These are phyloP conservation scores for Lutraria rhynchaena DNA, from an alignment of 1,140 invertebrate species.

Conservation along the genomic window DNA sequence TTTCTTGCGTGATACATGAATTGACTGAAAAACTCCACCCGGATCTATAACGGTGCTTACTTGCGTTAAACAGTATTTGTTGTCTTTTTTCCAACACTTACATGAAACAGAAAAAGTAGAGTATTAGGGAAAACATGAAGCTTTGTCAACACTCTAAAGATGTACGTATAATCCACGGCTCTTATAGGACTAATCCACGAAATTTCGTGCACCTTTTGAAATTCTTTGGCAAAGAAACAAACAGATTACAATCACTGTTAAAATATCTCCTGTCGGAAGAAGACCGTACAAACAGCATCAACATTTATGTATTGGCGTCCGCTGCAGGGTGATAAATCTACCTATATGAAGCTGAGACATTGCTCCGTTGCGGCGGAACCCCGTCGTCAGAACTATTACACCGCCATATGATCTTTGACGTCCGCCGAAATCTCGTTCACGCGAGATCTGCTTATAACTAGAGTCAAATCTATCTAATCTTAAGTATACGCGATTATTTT, in stretches of 20 bases:
- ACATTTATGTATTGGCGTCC: slow-evolving; percentile 58
- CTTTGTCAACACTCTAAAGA: slow-evolving; percentile 23
- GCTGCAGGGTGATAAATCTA: slow-evolving; percentile 55
- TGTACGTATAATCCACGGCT: slow-evolving; percentile 34
- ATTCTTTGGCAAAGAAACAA: slow-evolving; percentile 45
- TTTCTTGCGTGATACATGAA: too few species aligned
- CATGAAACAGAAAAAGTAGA: too few species aligned
- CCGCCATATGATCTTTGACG: slow-evolving; percentile 7
- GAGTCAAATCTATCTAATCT: background rate
- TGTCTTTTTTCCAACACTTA: too few species aligned
- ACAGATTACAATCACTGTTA: slow-evolving; percentile 54
- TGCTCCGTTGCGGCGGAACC: slow-evolving; percentile 17
- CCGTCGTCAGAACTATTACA: slow-evolving; percentile 40
- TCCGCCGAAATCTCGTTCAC: slow-evolving; percentile 9
- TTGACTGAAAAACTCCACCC: too few species aligned
- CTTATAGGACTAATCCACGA: slow-evolving; percentile 22
- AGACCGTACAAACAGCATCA: slow-evolving; percentile 53
- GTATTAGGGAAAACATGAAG: too few species aligned
- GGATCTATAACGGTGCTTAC: too few species aligned
- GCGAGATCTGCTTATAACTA: background rate
- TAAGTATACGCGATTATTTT: background rate
- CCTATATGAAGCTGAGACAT: slow-evolving; percentile 31
- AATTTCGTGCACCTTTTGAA: slow-evolving; percentile 51
- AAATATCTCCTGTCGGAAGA: slow-evolving; percentile 54
- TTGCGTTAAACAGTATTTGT: too few species aligned